These are phyloP conservation scores for Spinus pinus DNA, from an alignment of 2,797 vertebrate species.

Conservation along the genomic window DNA sequence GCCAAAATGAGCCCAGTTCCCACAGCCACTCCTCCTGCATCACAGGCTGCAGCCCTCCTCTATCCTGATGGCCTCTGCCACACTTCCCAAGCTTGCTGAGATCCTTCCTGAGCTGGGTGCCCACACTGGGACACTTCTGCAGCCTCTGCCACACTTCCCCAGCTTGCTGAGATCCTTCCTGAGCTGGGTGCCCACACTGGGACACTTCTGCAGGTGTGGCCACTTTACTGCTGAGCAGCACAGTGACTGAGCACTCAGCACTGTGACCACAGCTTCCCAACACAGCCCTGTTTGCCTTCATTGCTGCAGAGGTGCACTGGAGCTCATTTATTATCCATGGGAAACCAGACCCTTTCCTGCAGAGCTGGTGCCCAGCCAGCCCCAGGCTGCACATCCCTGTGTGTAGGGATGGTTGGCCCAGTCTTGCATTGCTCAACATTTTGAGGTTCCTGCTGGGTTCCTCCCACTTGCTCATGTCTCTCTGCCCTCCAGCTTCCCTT, in stretches of 20 bases:
- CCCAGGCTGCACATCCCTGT: neutral
- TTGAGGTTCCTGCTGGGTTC: neutral
- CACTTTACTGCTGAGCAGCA: neutral
- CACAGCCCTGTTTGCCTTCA: neutral
- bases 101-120: no score
- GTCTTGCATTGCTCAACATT: rapidly evolving
- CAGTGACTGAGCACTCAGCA: neutral
- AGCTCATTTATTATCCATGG: neutral
- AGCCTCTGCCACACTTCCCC: neutral
- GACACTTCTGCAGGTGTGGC: neutral
- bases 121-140: no score
- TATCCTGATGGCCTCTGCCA: neutral
- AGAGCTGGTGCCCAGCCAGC: neutral
- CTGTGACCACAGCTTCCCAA: neutral
- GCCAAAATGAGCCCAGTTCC: rapidly evolving
- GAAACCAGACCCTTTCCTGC: neutral
- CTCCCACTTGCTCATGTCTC: neutral
- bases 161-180: neutral
- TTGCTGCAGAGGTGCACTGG: rapidly evolving
- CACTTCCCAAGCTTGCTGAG: no score
- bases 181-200: neutral
- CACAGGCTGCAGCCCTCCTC: neutral
- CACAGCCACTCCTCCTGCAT: neutral
- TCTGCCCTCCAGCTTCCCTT: neutral
- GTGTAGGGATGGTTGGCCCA: neutral